Evolutionary conservation across 2,888 invertebrate genomes (phyloP), one percentile per base, ranked within the genome.

Genomic region (Chloroclystis v-ata): DNA sequence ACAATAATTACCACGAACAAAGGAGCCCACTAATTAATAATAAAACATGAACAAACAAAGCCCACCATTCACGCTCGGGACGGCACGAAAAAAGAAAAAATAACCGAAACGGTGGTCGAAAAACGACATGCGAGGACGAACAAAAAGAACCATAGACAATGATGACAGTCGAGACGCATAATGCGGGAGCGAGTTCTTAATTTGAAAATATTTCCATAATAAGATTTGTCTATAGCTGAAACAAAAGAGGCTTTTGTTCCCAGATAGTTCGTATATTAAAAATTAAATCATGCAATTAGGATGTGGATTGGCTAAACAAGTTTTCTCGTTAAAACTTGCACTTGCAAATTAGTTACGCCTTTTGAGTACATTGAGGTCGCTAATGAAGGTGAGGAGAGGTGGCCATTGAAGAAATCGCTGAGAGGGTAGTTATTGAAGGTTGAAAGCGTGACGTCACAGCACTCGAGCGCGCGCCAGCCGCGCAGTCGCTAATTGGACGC

Each of bases 191-290:
- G 82, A 75, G 81, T 81, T 84, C 83, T 83, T 83, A 84, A 86
- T 85, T 87, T 84, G 82, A 87, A 86, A 87, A 85, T 85, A 85
- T 86, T 85, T 86, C 83, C 84, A 85, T 85, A 85, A 86, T 86
- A 86, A 85, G 85, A 85, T 87, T 85, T 85, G 85, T 85, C 86
- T 85, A 86, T 85, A 82, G 80, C 73, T 67, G 72, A 76, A 76
- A 85, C 84, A 85, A 86, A 85, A 85, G 84, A 69, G 62, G 54
- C 68, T 81, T 84, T 84, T 84, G 85, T 86, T 81, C 66, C 56
- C 60, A 75, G 78, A 77, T 80, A 77, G 78, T 69, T 70, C 69
- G 72, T 78, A 78, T 81, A 81, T 81, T 72, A 72, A 77, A 74
- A 78, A 80, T 78, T 77, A 75, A 77, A 78, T 77, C 71, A 72